These are phyloP conservation scores for Cephalopachus bancanus DNA, from an alignment of 2,797 vertebrate genomes.

Conservation along the genomic window DNA sequence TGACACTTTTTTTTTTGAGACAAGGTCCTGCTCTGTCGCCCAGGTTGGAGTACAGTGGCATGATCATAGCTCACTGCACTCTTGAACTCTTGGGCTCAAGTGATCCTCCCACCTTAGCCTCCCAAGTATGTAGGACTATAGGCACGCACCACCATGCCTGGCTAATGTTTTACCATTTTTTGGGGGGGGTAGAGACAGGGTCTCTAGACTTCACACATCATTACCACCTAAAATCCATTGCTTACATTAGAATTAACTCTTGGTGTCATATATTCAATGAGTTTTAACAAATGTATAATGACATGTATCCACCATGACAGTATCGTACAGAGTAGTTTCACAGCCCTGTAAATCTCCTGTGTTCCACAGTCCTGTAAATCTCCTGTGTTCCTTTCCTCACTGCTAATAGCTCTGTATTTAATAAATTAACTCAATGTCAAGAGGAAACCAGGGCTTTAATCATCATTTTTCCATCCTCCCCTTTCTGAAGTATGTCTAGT, in stretches of 20 bases:
- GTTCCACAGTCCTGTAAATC: neutral
- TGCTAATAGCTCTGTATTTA: neutral
- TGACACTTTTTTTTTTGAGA: neutral
- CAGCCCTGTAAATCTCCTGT: neutral
- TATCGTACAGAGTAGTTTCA: neutral
- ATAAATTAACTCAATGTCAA: neutral
- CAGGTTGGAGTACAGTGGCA: too few relatives aligned
- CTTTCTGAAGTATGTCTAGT: neutral
- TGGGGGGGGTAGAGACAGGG: too few relatives aligned
- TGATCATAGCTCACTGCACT: too few relatives aligned
- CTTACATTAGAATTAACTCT: neutral
- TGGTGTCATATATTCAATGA: neutral
- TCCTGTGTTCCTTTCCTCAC: neutral
- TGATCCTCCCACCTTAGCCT: too few relatives aligned
- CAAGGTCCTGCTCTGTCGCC: too few relatives aligned
- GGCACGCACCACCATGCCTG: too few relatives aligned
- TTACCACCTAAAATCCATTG: neutral
- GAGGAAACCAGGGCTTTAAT: neutral
- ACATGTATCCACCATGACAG: neutral
- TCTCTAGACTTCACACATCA: too few relatives aligned
- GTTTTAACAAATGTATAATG: conserved; percentile 3
- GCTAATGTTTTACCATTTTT: too few relatives aligned
- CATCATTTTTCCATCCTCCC: neutral
- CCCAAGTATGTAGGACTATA: too few relatives aligned
- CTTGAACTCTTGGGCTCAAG: too few relatives aligned